These are phyloP conservation scores for Esox masquinongy DNA, from an alignment of 2,797 vertebrate genomes.

Conservation along the genomic window DNA sequence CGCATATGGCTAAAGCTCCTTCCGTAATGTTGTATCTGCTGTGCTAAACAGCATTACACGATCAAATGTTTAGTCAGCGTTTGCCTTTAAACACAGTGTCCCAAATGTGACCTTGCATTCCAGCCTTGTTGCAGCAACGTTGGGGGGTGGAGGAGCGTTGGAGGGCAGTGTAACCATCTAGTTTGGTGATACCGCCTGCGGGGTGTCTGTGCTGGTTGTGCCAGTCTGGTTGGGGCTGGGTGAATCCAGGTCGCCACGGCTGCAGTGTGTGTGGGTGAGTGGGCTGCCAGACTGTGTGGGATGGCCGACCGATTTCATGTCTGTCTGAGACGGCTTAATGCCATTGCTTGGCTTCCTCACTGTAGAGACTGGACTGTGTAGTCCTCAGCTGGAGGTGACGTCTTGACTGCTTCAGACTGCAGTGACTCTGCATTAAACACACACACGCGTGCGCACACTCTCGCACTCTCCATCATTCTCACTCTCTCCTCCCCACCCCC, in stretches of 20 bases:
- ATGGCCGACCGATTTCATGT: not conserved
- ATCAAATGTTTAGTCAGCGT: not conserved
- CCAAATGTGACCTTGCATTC: not conserved
- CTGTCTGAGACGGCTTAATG: not conserved
- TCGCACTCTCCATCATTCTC: too few species aligned
- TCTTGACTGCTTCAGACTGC: slow-evolving; percentile 49
- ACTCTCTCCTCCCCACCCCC: too few species aligned
- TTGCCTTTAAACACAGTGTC: slow-evolving; percentile 1
- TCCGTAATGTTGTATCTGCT: not conserved
- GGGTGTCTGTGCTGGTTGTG: slow-evolving; percentile 13
- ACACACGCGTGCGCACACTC: not conserved
- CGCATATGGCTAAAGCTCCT: not conserved
- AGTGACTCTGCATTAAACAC: slow-evolving; percentile 58
- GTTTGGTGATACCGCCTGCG: not conserved
- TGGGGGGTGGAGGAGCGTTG: not conserved
- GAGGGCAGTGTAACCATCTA: not conserved
- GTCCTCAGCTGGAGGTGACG: slow-evolving; percentile 54
- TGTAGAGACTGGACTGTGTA: slow-evolving; percentile 44
- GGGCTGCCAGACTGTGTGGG: not conserved
- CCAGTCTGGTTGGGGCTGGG: slow-evolving; percentile 31
- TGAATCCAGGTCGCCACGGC: slow-evolving; percentile 37
- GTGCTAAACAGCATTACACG: not conserved
- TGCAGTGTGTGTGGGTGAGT: slow-evolving; percentile 28
- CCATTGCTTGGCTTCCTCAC: slow-evolving; percentile 17
- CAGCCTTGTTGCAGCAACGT: not conserved